These are phyloP conservation scores for Nebria brevicollis DNA, from an alignment of 2,888 invertebrate genomes.

Conservation along the genomic window DNA sequence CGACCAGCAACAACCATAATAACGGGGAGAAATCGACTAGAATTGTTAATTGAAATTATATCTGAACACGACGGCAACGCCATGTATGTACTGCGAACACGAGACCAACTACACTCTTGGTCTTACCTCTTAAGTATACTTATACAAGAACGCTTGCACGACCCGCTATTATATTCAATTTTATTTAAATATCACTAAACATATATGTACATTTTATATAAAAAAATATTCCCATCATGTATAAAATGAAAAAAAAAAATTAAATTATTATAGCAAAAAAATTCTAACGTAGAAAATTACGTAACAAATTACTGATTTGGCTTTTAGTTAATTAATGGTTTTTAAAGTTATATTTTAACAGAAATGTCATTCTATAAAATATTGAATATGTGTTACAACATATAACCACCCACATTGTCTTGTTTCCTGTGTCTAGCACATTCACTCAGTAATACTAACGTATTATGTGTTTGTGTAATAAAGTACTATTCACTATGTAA, in stretches of 20 bases:
- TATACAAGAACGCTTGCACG: constrained; percentile 35
- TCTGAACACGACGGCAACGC: constrained; percentile 16
- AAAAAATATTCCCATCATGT: too few species aligned
- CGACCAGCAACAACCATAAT: constrained; percentile 37
- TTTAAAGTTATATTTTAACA: constrained; percentile 2
- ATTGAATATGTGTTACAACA: constrained; percentile 28
- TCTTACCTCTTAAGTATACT: constrained; percentile 3
- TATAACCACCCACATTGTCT: constrained; percentile 30
- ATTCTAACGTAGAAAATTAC: too few species aligned
- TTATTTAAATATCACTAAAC: constrained; percentile 39
- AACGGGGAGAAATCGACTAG: constrained; percentile 23
- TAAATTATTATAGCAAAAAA: too few species aligned
- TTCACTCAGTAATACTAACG: constrained; percentile 14
- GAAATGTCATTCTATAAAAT: background rate
- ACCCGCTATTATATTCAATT: constrained; percentile 44
- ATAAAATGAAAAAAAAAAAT: too few species aligned
- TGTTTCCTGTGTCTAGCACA: constrained; percentile 23
- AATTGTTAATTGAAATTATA: constrained; percentile 43
- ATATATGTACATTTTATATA: too few species aligned
- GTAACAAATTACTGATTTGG: too few species aligned
- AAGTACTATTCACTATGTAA: constrained; percentile 21
- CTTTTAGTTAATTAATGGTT: background rate
- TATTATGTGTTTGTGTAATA: constrained; percentile 20
- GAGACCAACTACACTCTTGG: background rate
- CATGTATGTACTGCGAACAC: background rate